Conservation (phyloP, 2,888 invertebrate genomes). For the Enchytraeus crypticus region DNA sequence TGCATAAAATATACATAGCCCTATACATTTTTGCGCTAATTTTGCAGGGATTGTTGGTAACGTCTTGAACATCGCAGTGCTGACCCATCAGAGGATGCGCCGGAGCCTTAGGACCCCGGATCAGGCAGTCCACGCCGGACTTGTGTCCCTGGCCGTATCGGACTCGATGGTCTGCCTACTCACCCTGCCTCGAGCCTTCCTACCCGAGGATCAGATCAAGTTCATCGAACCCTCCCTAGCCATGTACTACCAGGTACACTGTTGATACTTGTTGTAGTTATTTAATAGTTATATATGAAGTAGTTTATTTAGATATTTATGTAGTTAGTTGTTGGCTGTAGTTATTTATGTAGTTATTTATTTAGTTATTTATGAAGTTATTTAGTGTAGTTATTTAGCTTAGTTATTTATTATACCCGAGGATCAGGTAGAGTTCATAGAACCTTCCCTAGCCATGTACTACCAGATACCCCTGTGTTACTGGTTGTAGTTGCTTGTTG, state of each 20-base stretch:
- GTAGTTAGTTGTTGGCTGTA: too few species aligned
- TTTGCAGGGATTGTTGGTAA: conserved; percentile 19
- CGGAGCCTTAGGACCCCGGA: conserved; percentile 12
- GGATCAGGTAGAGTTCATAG: conserved; percentile 6
- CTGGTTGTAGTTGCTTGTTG: too few species aligned
- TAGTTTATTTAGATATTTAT: too few species aligned
- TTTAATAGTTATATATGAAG: too few species aligned
- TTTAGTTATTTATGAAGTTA: too few species aligned
- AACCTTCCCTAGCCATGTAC: conserved; percentile 6
- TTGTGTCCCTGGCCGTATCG: conserved; percentile 17
- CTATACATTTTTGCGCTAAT: background rate
- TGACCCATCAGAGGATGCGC: conserved; percentile 7
- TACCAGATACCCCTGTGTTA: too few species aligned
- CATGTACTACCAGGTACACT: conserved; percentile 13
- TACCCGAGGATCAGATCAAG: conserved; percentile 1
- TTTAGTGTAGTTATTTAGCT: too few species aligned
- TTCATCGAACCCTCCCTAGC: conserved; percentile 5
- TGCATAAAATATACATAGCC: too few species aligned
- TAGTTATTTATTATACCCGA: too few species aligned
- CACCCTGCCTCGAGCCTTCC: conserved; percentile 9
- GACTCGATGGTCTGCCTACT: conserved; percentile 17
- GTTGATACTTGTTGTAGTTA: too few species aligned
- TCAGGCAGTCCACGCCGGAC: conserved; percentile 13
- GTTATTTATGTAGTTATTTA: too few species aligned
- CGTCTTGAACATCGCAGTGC: conserved; percentile 13